phyloP scores from a whole-genome alignment of 2,888 invertebrate species.

The Dorcus hopei region DNA sequence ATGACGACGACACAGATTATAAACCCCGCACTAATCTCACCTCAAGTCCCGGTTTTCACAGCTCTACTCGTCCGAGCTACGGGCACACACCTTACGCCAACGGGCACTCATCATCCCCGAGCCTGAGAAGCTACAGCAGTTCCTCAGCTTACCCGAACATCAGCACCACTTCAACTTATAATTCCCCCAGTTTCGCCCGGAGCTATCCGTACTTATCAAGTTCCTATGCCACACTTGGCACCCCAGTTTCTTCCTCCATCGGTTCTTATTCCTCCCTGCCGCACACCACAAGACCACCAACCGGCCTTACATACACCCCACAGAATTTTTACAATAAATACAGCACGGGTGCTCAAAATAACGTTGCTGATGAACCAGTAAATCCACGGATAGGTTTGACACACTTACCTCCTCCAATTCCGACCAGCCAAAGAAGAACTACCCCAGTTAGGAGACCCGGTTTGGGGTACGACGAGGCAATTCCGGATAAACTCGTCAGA shows the following conservation, averaged over 20 bases:
- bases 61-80: neutral
- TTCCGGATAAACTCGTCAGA: slow-evolving; percentile 19
- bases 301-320: neutral
- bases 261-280: neutral
- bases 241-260: neutral
- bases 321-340: too few species aligned
- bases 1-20: neutral
- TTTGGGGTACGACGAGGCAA: slow-evolving; percentile 30
- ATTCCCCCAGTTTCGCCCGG: too few species aligned
- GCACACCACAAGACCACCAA: neutral
- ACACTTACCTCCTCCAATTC: slow-evolving; percentile 7
- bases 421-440: slow-evolving; percentile 19
- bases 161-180: too few species aligned
- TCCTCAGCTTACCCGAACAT: neutral
- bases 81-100: neutral
- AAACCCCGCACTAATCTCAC: neutral
- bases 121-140: neutral
- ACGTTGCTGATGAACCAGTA: neutral
- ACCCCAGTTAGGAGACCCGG: slow-evolving; percentile 28
- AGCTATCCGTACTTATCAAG: too few species aligned
- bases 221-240: too few species aligned
- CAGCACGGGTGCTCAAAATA: neutral
- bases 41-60: neutral
- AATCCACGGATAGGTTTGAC: neutral
- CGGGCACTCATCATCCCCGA: neutral